phyloP scores from a whole-genome alignment of 1,140 invertebrate genomes.

The Ooceraea biroi region DNA sequence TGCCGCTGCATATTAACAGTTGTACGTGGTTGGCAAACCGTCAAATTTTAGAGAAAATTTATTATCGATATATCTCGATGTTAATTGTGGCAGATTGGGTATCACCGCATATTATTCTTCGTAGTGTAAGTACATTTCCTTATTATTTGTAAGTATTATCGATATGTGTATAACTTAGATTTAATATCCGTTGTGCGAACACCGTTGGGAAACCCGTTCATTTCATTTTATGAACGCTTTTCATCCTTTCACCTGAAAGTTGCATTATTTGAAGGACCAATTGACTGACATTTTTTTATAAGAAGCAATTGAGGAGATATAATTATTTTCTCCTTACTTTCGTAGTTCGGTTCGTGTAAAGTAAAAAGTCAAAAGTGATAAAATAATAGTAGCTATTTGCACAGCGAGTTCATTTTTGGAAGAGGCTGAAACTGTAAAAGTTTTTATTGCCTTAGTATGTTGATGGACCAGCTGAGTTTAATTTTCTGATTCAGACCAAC shows the following conservation, averaged over 20 bases:
- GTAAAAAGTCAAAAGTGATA: background rate
- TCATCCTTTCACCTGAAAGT: background rate
- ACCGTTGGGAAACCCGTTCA: slow-evolving; percentile 15
- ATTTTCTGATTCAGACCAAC: background rate
- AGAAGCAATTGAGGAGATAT: background rate
- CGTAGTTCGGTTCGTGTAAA: background rate
- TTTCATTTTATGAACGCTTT: slow-evolving; percentile 13
- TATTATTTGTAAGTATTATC: slow-evolving; percentile 63
- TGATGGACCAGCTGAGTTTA: background rate
- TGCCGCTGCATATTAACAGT: slow-evolving; percentile 39
- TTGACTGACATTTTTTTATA: slow-evolving; percentile 15
- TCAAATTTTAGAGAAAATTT: slow-evolving; percentile 76
- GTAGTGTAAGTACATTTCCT: slow-evolving; percentile 52
- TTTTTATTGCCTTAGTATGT: background rate
- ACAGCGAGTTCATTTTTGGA: background rate
- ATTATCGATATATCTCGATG: slow-evolving; percentile 80
- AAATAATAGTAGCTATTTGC: background rate
- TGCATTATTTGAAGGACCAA: slow-evolving; percentile 6
- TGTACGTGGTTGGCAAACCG: slow-evolving; percentile 33
- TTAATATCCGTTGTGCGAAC: slow-evolving; percentile 42
- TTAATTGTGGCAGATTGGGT: slow-evolving; percentile 80
- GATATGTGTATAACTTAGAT: slow-evolving; percentile 44
- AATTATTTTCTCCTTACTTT: slow-evolving; percentile 12
- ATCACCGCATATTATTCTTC: slow-evolving; percentile 64
- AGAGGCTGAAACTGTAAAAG: background rate